Evolutionary conservation across 2,888 invertebrate species (phyloP).

Genomic region (Aromia moschata): DNA sequence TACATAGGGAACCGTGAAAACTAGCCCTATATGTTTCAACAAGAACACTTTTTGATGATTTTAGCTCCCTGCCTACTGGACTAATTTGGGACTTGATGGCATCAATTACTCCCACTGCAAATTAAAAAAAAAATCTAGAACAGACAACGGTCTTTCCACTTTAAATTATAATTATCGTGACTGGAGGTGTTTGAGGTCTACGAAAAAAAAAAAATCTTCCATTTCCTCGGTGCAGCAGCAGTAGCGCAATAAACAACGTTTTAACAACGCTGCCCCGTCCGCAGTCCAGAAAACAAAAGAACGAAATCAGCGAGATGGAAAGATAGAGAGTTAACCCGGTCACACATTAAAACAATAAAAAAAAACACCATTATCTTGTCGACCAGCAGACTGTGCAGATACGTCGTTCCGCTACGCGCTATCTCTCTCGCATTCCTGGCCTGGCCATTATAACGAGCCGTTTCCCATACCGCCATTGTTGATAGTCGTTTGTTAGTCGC

Average conservation of each 20-base stretch:
- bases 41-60: no score
- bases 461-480: conserved; percentile 33
- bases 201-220: not conserved
- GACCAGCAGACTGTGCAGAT: conserved; percentile 23
- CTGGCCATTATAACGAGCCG: conserved; percentile 24
- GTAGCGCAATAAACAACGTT: not conserved
- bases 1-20: no score
- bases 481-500: conserved; percentile 35
- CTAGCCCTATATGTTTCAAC: no score
- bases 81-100: no score
- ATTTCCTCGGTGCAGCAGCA: not conserved
- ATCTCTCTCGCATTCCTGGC: conserved; percentile 14
- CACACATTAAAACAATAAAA: conserved; percentile 23
- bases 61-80: no score
- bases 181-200: no score
- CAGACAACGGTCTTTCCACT: no score
- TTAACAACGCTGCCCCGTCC: not conserved
- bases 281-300: conserved; percentile 12
- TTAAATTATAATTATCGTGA: no score
- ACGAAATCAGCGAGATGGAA: conserved; percentile 21
- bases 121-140: no score
- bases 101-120: no score
- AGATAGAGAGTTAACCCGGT: conserved; percentile 26
- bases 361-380: conserved; percentile 31
- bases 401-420: conserved; percentile 26